Conservation (phyloP, 2,797 vertebrate species). For the Cephalopachus bancanus region DNA sequence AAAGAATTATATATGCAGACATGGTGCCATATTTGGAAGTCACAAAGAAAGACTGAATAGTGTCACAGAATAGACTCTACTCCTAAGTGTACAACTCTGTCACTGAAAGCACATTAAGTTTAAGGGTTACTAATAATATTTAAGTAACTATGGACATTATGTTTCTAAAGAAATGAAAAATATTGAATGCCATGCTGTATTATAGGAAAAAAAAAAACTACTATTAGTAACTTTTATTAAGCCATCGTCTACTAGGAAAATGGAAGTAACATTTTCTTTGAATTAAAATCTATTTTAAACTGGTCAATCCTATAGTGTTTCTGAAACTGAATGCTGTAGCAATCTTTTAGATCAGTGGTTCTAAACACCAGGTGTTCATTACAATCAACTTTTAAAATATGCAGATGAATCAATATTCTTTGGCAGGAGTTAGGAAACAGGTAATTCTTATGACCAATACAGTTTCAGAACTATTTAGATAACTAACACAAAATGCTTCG, state of each 20-base stretch:
- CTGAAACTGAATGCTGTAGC: background rate
- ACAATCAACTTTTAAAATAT: background rate
- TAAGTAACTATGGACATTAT: background rate
- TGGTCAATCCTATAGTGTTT: background rate
- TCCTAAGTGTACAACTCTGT: background rate
- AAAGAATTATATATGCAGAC: background rate
- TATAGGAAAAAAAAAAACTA: background rate
- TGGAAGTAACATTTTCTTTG: background rate
- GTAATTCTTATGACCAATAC: background rate
- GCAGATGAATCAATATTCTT: background rate
- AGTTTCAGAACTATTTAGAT: background rate
- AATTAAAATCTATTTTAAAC: conserved; percentile 3
- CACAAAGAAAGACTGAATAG: background rate
- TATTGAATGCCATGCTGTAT: no score
- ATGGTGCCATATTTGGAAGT: background rate
- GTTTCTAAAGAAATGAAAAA: conserved; percentile 26
- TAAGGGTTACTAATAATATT: background rate
- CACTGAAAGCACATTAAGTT: background rate
- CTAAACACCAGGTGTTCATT: background rate
- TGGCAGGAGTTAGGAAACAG: background rate
- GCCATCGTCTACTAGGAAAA: background rate
- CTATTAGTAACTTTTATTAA: conserved; percentile 16
- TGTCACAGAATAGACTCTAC: background rate
- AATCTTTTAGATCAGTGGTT: background rate
- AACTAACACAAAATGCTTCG: background rate